Conservation (phyloP, 1,140 invertebrate genomes). For the Pomacea maculata region DNA sequence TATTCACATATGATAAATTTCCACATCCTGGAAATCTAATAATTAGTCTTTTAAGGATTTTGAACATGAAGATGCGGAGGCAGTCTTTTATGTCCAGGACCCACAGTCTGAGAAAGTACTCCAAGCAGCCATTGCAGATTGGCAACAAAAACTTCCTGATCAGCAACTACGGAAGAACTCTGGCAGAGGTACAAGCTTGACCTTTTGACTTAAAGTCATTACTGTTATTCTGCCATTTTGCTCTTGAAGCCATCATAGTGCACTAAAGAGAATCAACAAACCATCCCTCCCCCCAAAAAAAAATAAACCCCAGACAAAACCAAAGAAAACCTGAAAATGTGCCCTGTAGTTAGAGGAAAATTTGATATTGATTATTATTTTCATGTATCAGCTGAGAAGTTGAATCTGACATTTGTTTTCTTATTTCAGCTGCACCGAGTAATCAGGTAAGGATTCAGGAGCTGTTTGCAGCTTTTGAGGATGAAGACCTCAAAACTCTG, state of each 20-base stretch:
- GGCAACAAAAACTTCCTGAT: background rate
- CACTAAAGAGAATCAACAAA: too few relatives aligned
- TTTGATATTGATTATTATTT: background rate
- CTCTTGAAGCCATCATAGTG: too few relatives aligned
- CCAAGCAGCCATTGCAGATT: background rate
- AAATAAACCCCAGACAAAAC: too few relatives aligned
- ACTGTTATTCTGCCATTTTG: too few relatives aligned
- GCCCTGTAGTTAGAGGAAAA: background rate
- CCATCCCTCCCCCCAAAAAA: too few relatives aligned
- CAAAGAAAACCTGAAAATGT: background rate
- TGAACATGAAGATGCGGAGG: background rate
- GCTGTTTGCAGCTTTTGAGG: slow-evolving; percentile 49
- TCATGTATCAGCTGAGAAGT: background rate
- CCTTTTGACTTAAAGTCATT: background rate
- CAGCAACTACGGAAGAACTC: background rate
- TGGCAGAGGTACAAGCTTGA: background rate
- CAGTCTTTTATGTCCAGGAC: slow-evolving; percentile 3
- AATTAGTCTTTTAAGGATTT: too few relatives aligned
- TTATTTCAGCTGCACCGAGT: slow-evolving; percentile 5
- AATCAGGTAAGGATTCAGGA: slow-evolving; percentile 33
- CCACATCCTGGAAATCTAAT: too few relatives aligned
- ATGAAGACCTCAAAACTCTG: slow-evolving; percentile 38
- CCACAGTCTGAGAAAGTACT: slow-evolving; percentile 2
- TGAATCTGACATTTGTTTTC: background rate
- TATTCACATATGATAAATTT: too few relatives aligned